A percentile compares a stretch with the other conserved stretches of the same genome.
phyloP scores from a whole-genome alignment of 1,140 invertebrate genomes.

The Drosophila busckii region DNA sequence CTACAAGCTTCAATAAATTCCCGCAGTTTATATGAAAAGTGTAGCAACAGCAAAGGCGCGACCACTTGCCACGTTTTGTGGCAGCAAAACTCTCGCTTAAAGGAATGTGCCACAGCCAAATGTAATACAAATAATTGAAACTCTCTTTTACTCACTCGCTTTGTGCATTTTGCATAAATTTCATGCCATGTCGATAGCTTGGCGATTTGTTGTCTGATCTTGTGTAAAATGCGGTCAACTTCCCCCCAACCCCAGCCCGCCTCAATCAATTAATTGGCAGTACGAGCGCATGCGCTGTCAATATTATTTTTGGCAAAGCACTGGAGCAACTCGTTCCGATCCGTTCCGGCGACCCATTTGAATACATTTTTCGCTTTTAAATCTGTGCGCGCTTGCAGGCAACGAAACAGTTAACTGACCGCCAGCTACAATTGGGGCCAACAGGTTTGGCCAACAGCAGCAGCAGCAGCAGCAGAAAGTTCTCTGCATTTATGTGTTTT shows the following conservation, averaged over 20 bases:
- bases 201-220: constrained; percentile 4
- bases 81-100: constrained; percentile 35
- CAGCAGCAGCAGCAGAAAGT: constrained; percentile 30
- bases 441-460: constrained; percentile 49
- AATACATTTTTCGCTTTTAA: constrained; percentile 47
- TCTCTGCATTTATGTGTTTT: constrained; percentile 29
- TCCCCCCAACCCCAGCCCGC: constrained; percentile 13
- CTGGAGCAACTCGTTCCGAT: constrained; percentile 38
- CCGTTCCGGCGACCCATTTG: constrained; percentile 40
- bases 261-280: no score
- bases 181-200: constrained; percentile 49
- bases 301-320: constrained; percentile 16
- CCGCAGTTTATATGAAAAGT: constrained; percentile 19
- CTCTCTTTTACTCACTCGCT: no score
- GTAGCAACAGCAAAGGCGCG: constrained; percentile 15
- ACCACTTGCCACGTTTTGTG: constrained; percentile 43
- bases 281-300: constrained; percentile 16
- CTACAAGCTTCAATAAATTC: constrained; percentile 10
- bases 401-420: constrained; percentile 64
- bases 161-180: constrained; percentile 75
- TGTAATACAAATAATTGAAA: constrained; percentile 74
- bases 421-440: constrained; percentile 53
- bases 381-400: constrained; percentile 50
- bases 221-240: constrained; percentile 36
- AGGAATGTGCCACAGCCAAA: constrained; percentile 56